phyloP scores from a whole-genome alignment of 2,888 invertebrate genomes.

The Pseudoips prasinana region DNA sequence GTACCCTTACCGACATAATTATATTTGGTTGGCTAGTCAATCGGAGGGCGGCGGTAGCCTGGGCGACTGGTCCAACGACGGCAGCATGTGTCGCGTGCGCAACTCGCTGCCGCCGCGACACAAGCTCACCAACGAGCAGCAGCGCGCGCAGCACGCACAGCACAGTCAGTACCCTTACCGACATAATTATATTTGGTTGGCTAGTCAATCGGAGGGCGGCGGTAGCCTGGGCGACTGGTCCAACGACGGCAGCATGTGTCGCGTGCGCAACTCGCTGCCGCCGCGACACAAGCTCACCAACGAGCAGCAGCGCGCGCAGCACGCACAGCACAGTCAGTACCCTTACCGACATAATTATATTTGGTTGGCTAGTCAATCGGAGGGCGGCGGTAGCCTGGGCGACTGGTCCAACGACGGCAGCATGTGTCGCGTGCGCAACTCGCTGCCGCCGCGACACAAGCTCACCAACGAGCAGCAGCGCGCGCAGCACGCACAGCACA shows the following conservation, averaged over 20 bases:
- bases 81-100: slow-evolving; percentile 70
- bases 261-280: slow-evolving; percentile 68
- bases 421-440: slow-evolving; percentile 11
- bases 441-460: slow-evolving; percentile 9
- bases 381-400: slow-evolving; percentile 17
- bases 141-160: slow-evolving; percentile 53
- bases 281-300: slow-evolving; percentile 74
- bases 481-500: slow-evolving; percentile 37
- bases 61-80: slow-evolving; percentile 73
- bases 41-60: slow-evolving; percentile 71
- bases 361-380: slow-evolving; percentile 29
- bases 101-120: slow-evolving; percentile 68
- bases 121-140: slow-evolving; percentile 74
- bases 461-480: slow-evolving; percentile 3
- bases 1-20: too few relatives aligned
- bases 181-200: too few relatives aligned
- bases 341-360: too few relatives aligned
- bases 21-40: slow-evolving; percentile 56
- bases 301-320: slow-evolving; percentile 62
- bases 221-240: slow-evolving; percentile 74
- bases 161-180: too few relatives aligned
- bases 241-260: slow-evolving; percentile 70
- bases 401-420: slow-evolving; percentile 11
- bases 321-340: slow-evolving; percentile 46
- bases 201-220: slow-evolving; percentile 71